A percentile compares a stretch with the other conserved stretches of the same genome.
These are phyloP conservation scores for Pyrrhosoma nymphula DNA, from an alignment of 2,888 invertebrate species.

Conservation along the genomic window DNA sequence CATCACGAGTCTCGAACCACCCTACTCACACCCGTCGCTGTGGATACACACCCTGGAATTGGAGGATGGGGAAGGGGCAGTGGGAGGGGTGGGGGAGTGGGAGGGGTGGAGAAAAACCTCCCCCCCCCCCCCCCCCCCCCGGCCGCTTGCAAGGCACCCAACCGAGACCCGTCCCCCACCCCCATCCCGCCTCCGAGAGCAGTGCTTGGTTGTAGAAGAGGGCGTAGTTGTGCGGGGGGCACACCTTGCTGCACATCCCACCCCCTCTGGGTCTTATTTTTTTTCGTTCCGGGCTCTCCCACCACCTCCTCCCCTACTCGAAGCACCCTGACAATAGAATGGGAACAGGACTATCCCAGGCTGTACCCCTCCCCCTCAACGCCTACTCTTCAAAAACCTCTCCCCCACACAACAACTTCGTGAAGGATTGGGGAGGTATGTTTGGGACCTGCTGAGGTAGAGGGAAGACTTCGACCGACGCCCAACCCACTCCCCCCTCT, in stretches of 20 bases:
- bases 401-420: neutral
- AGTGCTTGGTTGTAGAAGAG: neutral
- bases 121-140: neutral
- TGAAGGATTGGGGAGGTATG: neutral
- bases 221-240: neutral
- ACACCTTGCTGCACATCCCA: slow-evolving; percentile 48
- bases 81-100: neutral
- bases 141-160: neutral
- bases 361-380: neutral
- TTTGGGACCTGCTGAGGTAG: neutral
- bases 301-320: neutral
- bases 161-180: neutral
- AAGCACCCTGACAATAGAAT: slow-evolving; percentile 49
- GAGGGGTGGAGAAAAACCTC: neutral
- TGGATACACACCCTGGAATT: neutral
- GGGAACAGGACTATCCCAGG: neutral
- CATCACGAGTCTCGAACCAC: too few relatives aligned
- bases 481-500: neutral
- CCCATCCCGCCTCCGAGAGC: neutral
- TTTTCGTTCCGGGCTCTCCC: neutral
- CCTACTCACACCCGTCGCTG: neutral
- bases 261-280: neutral
- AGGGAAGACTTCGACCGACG: neutral
- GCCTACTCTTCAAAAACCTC: neutral
- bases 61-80: neutral